These are phyloP conservation scores for Eulemur rufifrons DNA, from an alignment of 2,113 vertebrate species.

Conservation along the genomic window DNA sequence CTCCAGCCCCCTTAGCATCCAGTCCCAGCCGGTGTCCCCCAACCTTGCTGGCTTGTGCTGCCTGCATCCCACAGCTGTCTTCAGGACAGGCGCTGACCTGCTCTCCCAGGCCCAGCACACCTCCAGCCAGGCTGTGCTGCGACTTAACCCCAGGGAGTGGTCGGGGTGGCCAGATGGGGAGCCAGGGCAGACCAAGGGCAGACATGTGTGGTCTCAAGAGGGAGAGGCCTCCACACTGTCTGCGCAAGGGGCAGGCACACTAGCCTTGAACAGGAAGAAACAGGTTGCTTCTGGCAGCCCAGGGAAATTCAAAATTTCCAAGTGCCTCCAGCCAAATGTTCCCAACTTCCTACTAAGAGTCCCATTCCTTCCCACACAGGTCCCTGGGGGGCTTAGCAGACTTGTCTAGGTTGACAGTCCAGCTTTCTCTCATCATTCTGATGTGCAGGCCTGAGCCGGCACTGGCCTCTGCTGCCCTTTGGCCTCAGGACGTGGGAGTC, in stretches of 20 bases:
- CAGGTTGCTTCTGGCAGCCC: background rate
- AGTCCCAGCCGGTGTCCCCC: background rate
- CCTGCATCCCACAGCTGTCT: background rate
- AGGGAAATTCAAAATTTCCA: background rate
- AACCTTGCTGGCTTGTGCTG: background rate
- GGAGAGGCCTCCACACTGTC: background rate
- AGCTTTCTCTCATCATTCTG: background rate
- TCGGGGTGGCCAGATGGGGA: no score
- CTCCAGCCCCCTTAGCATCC: background rate
- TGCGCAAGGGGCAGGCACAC: background rate
- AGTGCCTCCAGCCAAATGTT: background rate
- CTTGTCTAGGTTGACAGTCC: background rate
- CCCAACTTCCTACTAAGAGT: background rate
- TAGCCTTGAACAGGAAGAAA: background rate
- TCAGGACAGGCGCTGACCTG: background rate
- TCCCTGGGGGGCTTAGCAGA: background rate
- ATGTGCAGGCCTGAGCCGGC: background rate
- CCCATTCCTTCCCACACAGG: background rate
- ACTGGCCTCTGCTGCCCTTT: background rate
- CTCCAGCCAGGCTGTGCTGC: background rate
- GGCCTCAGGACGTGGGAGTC: background rate
- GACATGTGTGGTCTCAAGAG: background rate
- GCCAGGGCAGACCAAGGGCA: background rate
- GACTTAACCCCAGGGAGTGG: background rate
- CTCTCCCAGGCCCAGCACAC: background rate